Percentiles rank a stretch among this genome's conserved stretches.
Conservation (phyloP, 2,113 vertebrate genomes). For the Arothron firmamentum region DNA sequence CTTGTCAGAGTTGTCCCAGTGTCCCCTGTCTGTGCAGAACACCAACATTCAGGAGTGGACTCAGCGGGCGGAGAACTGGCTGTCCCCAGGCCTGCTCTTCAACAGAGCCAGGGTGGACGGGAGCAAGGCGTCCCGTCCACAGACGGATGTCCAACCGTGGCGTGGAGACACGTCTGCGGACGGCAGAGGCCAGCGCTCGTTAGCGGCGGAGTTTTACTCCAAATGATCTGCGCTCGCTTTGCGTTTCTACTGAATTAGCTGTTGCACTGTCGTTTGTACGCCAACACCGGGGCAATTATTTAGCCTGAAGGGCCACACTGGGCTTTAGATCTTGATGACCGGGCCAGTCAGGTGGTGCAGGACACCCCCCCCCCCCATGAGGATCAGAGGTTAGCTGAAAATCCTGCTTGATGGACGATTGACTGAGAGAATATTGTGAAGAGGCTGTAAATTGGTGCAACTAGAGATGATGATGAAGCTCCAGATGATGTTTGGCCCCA, state of each 20-base stretch:
- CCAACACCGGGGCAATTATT: too few species aligned
- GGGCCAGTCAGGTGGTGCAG: too few species aligned
- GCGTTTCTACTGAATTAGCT: conserved; percentile 83
- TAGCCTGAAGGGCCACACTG: too few species aligned
- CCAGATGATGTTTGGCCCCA: too few species aligned
- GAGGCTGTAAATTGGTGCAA: too few species aligned
- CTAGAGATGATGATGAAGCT: too few species aligned
- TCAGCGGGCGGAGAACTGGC: conserved; percentile 83
- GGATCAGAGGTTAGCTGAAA: too few species aligned
- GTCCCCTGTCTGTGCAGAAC: conserved; percentile 87
- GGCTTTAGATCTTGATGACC: too few species aligned
- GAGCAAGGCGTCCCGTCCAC: conserved; percentile 76
- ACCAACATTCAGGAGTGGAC: conserved; percentile 88
- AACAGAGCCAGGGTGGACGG: conserved; percentile 56
- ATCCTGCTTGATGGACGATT: too few species aligned
- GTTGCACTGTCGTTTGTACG: conserved; percentile 80
- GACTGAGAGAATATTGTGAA: too few species aligned
- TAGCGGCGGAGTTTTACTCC: conserved; percentile 68
- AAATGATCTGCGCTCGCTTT: conserved; percentile 75
- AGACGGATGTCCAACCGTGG: conserved; percentile 76
- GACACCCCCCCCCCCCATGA: too few species aligned
- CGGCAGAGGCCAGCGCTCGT: neutral
- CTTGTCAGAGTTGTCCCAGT: conserved; percentile 71
- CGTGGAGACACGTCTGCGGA: conserved; percentile 76
- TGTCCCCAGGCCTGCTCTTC: conserved; percentile 35